A percentile compares a stretch with the other conserved stretches of the same genome.
phyloP scores from a whole-genome alignment of 64 coral and sea anemone genomes.

The Montipora efflorescens region DNA sequence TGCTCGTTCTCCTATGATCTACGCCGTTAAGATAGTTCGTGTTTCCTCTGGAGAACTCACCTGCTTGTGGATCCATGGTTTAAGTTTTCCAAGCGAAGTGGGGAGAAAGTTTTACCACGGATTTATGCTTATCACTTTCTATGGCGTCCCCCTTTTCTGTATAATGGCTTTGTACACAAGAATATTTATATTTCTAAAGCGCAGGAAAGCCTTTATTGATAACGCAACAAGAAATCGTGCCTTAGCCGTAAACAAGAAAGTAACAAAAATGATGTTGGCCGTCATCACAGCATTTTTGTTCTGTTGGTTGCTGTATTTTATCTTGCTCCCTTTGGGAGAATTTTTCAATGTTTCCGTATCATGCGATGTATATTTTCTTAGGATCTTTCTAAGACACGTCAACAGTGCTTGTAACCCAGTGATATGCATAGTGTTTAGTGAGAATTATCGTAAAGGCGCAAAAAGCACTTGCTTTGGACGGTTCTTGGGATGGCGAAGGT shows the following conservation, averaged over 20 bases:
- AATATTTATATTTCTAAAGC: neutral
- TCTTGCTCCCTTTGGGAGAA: neutral
- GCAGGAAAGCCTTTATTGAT: neutral
- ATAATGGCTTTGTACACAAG: constrained; percentile 3
- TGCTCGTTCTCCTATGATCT: constrained; percentile 11
- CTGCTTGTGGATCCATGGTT: neutral
- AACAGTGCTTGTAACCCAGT: constrained; percentile 34
- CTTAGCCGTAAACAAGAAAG: neutral
- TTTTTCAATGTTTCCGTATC: neutral
- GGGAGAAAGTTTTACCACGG: neutral
- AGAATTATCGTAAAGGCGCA: constrained; percentile 4
- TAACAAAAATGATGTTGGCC: neutral
- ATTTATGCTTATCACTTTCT: neutral
- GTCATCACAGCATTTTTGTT: constrained; percentile 17
- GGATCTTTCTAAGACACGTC: neutral
- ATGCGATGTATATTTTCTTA: neutral
- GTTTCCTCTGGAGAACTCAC: neutral
- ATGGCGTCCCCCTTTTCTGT: neutral
- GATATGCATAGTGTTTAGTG: neutral
- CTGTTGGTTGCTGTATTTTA: constrained; percentile 28
- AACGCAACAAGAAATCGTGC: neutral
- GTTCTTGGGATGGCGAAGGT: neutral
- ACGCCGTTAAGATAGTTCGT: constrained; percentile 2
- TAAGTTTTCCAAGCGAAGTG: neutral
- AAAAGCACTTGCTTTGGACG: neutral